A percentile compares a stretch with the other conserved stretches of the same genome.
phyloP scores from a whole-genome alignment of 1,140 invertebrate species.

The Neocloeon triangulifer region DNA sequence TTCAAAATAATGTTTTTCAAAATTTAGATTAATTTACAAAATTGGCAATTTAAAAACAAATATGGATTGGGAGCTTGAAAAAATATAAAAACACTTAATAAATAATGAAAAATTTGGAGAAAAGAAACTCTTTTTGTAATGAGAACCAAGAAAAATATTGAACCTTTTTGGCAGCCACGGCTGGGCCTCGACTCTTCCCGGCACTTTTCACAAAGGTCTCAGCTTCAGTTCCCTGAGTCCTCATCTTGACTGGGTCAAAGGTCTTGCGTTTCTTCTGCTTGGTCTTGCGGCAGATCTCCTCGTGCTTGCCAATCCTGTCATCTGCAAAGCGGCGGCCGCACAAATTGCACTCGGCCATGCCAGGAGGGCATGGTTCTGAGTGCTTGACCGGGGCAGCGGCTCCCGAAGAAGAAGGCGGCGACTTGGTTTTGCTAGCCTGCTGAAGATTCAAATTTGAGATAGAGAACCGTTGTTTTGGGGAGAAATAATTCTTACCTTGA shows the following conservation, averaged over 20 bases:
- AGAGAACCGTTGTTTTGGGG: too few relatives aligned
- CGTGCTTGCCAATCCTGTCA: slow-evolving; percentile 58
- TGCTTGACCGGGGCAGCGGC: slow-evolving; percentile 10
- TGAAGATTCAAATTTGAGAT: too few relatives aligned
- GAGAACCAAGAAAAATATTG: too few relatives aligned
- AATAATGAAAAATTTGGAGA: too few relatives aligned
- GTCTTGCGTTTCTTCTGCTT: slow-evolving; percentile 56
- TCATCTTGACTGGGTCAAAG: slow-evolving; percentile 65
- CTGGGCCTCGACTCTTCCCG: slow-evolving; percentile 10
- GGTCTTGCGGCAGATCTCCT: slow-evolving; percentile 56
- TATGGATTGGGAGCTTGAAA: too few relatives aligned
- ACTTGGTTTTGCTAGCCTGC: background rate
- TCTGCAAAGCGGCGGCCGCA: slow-evolving; percentile 50
- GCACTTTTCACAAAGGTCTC: slow-evolving; percentile 40
- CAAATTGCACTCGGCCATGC: slow-evolving; percentile 28
- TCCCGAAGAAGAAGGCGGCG: slow-evolving; percentile 6
- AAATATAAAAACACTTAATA: too few relatives aligned
- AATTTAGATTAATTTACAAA: too few relatives aligned
- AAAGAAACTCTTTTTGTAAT: too few relatives aligned
- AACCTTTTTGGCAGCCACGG: slow-evolving; percentile 15
- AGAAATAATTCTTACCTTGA: slow-evolving; percentile 4
- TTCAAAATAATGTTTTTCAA: too few relatives aligned
- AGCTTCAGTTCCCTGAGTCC: slow-evolving; percentile 68
- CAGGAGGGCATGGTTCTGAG: too few relatives aligned
- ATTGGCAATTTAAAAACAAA: too few relatives aligned